Evolutionary conservation across 2,888 invertebrate species (phyloP), one percentile per base, ranked within the genome.

Genomic region (Cephus sareptanus): DNA sequence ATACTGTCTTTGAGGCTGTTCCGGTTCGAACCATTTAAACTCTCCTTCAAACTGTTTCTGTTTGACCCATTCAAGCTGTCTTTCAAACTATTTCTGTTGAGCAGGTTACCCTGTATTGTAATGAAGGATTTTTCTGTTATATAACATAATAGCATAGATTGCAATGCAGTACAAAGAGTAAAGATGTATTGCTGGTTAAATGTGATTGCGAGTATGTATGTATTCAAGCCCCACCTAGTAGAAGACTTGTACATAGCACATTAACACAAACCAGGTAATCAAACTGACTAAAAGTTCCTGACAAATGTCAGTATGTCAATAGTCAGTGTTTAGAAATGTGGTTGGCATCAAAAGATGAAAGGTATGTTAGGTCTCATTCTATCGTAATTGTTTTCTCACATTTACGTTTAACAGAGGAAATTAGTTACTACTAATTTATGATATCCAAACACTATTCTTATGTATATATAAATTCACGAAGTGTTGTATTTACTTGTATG

Each of bases 1-100:
- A 90, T 90, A 81, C 91, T 91, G 83, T 91, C 91, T 86, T 91
- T 91, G 56, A 91, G 85, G 81, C 91, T 91, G 79, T 90, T 91
- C 74, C 91, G 86, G 84, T 91, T 91, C 0, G 91, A 91, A 34
- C 91, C 91, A 79, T 90, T 90, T 78, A 91, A 81, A 81, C 90
- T 90, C 77, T 91, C 91, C 79, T 91, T 91, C 75, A 91, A 82
- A 83, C 91, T 91, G 79, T 91, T 91, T 76, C 91, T 88, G 80
- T 91, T 91, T 30, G 91, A 91, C 56, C 90, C 89, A 81, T 85
- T 90, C 80, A 91, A 83, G 77, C 89, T 89, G 73, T 91, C 91
- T 81, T 91, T 91, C 81, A 91, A 81, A 83, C 91, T 91, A 82
- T 91, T 91, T 82, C 91, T 89, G 79, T 90, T 90, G 79, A 91